Evolutionary conservation across 2,113 vertebrate genomes (phyloP).

Genomic region (Nothocercus julius): DNA sequence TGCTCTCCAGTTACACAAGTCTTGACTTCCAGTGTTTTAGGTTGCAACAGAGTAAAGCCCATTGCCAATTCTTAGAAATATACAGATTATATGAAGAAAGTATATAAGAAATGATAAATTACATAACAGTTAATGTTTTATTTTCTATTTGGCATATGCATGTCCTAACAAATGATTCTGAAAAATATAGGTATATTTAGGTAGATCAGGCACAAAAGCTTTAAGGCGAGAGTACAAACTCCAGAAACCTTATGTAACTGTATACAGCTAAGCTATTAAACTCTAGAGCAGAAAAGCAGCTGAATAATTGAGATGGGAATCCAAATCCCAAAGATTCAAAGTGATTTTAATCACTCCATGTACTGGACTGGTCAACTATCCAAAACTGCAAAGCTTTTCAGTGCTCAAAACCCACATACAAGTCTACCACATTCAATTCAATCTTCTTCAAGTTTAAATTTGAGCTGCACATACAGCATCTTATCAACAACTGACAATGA

Average conservation of each 20-base stretch:
- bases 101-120: not conserved
- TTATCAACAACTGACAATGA: not conserved
- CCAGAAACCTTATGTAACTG: not conserved
- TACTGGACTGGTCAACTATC: not conserved
- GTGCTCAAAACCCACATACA: not conserved
- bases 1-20: not conserved
- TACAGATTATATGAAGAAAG: not conserved
- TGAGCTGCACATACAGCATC: not conserved
- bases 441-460: not conserved
- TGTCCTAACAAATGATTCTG: not conserved
- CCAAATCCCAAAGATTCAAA: not conserved
- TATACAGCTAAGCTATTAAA: not conserved
- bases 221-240: not conserved
- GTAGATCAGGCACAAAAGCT: not conserved
- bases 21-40: not conserved
- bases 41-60: not conserved
- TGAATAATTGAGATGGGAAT: not conserved
- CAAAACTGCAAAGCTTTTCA: not conserved
- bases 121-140: fast-evolving
- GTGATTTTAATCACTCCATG: not conserved
- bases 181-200: not conserved
- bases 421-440: not conserved
- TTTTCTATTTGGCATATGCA: not conserved
- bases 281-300: not conserved
- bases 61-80: not conserved